A percentile compares a stretch with the other conserved stretches of the same genome.
Evolutionary conservation across 2,888 invertebrate species (phyloP).

Genomic region (Rhynchonema sp.): DNA sequence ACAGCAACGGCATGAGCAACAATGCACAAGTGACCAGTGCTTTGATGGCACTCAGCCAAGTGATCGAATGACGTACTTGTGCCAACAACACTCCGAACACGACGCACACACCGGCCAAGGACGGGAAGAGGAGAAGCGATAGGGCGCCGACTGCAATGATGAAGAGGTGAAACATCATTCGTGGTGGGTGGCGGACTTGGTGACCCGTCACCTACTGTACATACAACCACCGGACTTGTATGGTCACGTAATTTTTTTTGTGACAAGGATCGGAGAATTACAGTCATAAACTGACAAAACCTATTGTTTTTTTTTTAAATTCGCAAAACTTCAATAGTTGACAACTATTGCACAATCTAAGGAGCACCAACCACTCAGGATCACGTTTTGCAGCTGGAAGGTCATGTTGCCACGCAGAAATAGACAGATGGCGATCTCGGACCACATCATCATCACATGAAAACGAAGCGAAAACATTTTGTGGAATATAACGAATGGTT

Average conservation of each 20-base stretch:
- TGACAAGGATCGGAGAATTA: too few relatives aligned
- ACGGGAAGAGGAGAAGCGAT: slow-evolving; percentile 13
- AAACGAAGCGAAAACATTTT: too few relatives aligned
- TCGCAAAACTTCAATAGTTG: too few relatives aligned
- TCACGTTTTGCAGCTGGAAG: slow-evolving; percentile 11
- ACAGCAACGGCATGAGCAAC: slow-evolving; percentile 14
- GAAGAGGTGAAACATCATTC: too few relatives aligned
- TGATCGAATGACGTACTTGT: slow-evolving; percentile 10
- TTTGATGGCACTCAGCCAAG: slow-evolving; percentile 12
- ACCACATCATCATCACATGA: slow-evolving; percentile 16
- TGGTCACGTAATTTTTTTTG: too few relatives aligned
- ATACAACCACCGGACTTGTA: too few relatives aligned
- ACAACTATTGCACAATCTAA: too few relatives aligned
- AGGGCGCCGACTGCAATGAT: slow-evolving; percentile 7
- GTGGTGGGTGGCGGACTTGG: too few relatives aligned
- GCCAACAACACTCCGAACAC: slow-evolving; percentile 10
- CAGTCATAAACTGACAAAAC: too few relatives aligned
- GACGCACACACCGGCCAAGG: slow-evolving; percentile 9
- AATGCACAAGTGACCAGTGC: slow-evolving; percentile 13
- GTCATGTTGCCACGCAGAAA: slow-evolving; percentile 13
- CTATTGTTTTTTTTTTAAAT: too few relatives aligned
- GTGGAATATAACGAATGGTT: too few relatives aligned
- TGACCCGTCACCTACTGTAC: too few relatives aligned
- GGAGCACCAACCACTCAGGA: slow-evolving; percentile 9
- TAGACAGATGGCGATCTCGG: slow-evolving; percentile 16